These are phyloP conservation scores for Bradypodion ventrale DNA, from an alignment of 2,797 vertebrate species.

Conservation along the genomic window DNA sequence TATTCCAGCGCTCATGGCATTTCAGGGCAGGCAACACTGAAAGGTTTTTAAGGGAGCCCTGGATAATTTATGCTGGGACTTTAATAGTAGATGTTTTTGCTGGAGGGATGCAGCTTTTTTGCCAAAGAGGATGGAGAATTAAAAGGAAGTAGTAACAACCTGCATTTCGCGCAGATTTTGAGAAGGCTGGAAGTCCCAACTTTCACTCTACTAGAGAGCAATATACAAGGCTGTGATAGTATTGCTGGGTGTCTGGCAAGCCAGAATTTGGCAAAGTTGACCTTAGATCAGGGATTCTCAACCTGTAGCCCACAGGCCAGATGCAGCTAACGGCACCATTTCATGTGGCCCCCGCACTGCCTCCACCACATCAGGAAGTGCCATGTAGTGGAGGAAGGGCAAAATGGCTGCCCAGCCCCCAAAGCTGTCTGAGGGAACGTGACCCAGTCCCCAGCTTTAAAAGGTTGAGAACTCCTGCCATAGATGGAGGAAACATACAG, in stretches of 20 bases:
- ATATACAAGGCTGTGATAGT: not conserved
- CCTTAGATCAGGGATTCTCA: not conserved
- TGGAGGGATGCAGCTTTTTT: not conserved
- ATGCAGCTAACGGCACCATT: too few relatives aligned
- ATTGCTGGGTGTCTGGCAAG: not conserved
- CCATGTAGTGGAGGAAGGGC: too few relatives aligned
- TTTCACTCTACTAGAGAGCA: not conserved
- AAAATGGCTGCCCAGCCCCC: too few relatives aligned
- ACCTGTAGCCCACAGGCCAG: too few relatives aligned
- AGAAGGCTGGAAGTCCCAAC: not conserved
- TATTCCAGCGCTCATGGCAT: not conserved
- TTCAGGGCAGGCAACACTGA: not conserved
- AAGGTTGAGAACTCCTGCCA: too few relatives aligned
- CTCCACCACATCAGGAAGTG: too few relatives aligned
- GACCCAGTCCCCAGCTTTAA: too few relatives aligned
- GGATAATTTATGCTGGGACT: conserved; percentile 54
- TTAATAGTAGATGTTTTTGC: conserved; percentile 38
- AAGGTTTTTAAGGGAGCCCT: not conserved
- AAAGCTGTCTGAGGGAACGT: too few relatives aligned
- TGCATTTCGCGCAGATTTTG: not conserved
- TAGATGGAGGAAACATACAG: not conserved
- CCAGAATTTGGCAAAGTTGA: not conserved
- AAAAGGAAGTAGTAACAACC: not conserved
- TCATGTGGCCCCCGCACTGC: too few relatives aligned
- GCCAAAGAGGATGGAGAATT: not conserved